Evolutionary conservation across 2,888 invertebrate genomes (phyloP).

Genomic region (Acrocera orbiculus): DNA sequence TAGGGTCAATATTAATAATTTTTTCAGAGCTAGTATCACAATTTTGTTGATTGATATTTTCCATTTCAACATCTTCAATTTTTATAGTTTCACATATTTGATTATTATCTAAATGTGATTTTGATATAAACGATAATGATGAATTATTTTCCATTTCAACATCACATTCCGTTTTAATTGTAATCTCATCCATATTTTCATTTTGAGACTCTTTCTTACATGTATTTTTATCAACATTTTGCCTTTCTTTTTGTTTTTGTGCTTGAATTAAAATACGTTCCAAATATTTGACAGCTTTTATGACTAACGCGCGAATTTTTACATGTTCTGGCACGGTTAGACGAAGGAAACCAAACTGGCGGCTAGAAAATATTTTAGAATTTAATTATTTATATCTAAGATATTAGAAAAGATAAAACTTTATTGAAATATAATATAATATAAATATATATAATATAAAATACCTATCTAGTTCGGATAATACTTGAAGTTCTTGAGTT

Average conservation of each 20-base stretch:
- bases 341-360: constrained; percentile 79
- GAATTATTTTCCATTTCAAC: constrained; percentile 8
- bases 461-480: constrained; percentile 78
- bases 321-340: constrained; percentile 63
- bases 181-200: constrained; percentile 11
- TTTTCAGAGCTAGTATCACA: constrained; percentile 27
- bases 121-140: constrained; percentile 1
- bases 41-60: constrained; percentile 15
- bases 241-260: constrained; percentile 38
- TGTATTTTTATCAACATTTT: neutral
- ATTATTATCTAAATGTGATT: no score
- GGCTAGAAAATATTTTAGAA: constrained; percentile 38
- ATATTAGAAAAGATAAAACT: no score
- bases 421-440: no score
- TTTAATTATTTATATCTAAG: neutral
- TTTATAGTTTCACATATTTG: no score
- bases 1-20: constrained; percentile 65
- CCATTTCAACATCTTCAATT: constrained; percentile 11
- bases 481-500: constrained; percentile 66
- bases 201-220: neutral
- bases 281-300: constrained; percentile 69
- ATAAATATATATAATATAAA: no score
- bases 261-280: constrained; percentile 73
- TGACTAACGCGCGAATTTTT: constrained; percentile 60
- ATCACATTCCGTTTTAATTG: constrained; percentile 12